phyloP scores from a whole-genome alignment of 2,113 vertebrate species.

The Grallaria varia region DNA sequence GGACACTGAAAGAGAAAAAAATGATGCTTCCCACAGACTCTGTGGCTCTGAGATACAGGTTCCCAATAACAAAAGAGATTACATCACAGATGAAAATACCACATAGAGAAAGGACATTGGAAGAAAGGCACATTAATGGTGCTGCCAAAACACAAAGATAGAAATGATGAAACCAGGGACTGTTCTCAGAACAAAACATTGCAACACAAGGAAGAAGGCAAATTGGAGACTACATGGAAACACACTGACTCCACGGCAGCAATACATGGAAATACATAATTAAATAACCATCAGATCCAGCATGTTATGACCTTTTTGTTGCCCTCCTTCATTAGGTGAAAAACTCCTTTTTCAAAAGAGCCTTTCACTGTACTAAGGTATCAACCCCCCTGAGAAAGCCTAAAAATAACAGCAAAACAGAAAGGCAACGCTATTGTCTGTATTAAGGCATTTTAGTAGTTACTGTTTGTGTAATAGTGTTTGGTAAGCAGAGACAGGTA shows the following conservation, averaged over 20 bases:
- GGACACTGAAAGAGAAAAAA: not conserved
- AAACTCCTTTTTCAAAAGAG: not conserved
- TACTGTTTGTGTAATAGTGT: no score
- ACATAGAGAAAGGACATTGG: not conserved
- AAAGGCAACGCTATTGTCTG: not conserved
- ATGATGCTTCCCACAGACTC: not conserved
- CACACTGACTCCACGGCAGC: not conserved
- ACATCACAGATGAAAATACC: not conserved
- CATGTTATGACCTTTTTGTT: not conserved
- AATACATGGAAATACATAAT: not conserved
- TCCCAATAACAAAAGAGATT: not conserved
- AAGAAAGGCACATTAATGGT: not conserved
- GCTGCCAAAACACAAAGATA: not conserved
- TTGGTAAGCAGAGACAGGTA: not conserved
- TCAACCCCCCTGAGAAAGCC: not conserved
- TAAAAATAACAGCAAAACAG: not conserved
- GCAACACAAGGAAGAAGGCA: not conserved
- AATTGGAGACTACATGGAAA: not conserved
- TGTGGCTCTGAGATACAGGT: not conserved
- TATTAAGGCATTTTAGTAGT: not conserved
- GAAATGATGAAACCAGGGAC: not conserved
- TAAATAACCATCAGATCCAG: not conserved
- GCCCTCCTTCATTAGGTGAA: not conserved
- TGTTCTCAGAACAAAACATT: not conserved
- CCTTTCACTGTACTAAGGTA: not conserved